These are phyloP conservation scores for Lacanobia oleracea DNA, from an alignment of 2,888 invertebrate genomes.

Conservation along the genomic window DNA sequence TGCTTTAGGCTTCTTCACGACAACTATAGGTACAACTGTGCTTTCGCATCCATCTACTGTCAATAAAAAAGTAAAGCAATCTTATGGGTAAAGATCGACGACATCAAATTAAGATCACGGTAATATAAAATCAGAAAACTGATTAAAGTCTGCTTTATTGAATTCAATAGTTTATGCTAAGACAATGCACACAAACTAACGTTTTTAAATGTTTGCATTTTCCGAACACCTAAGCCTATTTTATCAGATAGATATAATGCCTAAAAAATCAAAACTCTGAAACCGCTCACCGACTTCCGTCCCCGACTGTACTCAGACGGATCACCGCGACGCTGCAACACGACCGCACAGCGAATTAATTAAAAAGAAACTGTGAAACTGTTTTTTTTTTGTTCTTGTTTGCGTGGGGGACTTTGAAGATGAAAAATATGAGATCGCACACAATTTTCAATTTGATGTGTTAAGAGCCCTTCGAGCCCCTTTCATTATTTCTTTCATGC, in stretches of 20 bases:
- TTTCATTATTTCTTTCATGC: not conserved
- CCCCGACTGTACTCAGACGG: constrained; percentile 12
- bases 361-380: constrained; percentile 41
- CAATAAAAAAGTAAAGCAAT: too few relatives aligned
- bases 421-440: constrained; percentile 23
- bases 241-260: not conserved
- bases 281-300: constrained; percentile 3
- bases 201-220: too few relatives aligned
- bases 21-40: not conserved
- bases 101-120: too few relatives aligned
- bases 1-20: too few relatives aligned
- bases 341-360: constrained; percentile 54
- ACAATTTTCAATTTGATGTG: constrained; percentile 13
- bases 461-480: not conserved
- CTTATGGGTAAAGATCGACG: not conserved
- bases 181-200: too few relatives aligned
- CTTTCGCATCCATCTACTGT: not conserved
- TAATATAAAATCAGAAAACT: too few relatives aligned
- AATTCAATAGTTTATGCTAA: too few relatives aligned
- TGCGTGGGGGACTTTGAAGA: constrained; percentile 4
- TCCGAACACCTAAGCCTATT: too few relatives aligned
- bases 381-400: constrained; percentile 36
- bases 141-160: too few relatives aligned
- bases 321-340: constrained; percentile 34
- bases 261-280: not conserved